Evolutionary conservation across 2,888 invertebrate genomes (phyloP), one percentile per base, ranked within the genome.

Genomic region (Erpobdella octoculata): DNA sequence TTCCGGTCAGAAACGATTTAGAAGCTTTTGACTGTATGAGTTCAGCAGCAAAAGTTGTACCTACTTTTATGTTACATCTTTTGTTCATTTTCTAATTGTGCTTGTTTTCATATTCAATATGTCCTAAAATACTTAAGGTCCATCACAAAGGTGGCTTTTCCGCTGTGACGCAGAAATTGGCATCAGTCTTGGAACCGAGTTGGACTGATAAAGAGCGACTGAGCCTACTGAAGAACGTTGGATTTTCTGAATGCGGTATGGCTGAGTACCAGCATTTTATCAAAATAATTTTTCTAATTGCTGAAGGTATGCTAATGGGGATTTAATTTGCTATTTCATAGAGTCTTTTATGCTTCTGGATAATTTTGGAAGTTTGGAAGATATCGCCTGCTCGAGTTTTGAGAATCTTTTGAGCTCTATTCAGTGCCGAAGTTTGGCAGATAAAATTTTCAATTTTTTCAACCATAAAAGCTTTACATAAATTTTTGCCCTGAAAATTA

Each of bases 271-370:
- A 46, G 21, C 1, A n/a, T 21, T n/a, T 46, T 3, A 46, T n/a
- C 46, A 2, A 46, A 2, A 3, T 46, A 46, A 46, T 5, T n/a
- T n/a, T 3, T 46, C 2, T n/a, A 18, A 46, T 46, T 46, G 46
- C 5, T 46, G 21, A 46, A 46, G 3, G 18, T 46, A 21, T 3
- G 3, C 21, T 5, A 21, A n/a, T 46, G 18, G 46, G 46, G 46
- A 46, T 1, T 33, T 33, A 33, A 33, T 6, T 8, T 28, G 33
- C 25, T 62, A 1, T 21, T 9, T 35, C 33, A n/a, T 31, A 62
- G 62, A 62, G 33, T 62, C 33, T 21, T 62, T 62, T 35, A 33
- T 62, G 62, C 62, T 62, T 35, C 35, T 62, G 1, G 62, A 62
- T 15, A 62, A 31, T 31, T 31, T 62, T 9, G 62, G 62, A 1